Evolutionary conservation across 2,113 vertebrate genomes (phyloP).

Genomic region (Pyxicephalus adspersus): DNA sequence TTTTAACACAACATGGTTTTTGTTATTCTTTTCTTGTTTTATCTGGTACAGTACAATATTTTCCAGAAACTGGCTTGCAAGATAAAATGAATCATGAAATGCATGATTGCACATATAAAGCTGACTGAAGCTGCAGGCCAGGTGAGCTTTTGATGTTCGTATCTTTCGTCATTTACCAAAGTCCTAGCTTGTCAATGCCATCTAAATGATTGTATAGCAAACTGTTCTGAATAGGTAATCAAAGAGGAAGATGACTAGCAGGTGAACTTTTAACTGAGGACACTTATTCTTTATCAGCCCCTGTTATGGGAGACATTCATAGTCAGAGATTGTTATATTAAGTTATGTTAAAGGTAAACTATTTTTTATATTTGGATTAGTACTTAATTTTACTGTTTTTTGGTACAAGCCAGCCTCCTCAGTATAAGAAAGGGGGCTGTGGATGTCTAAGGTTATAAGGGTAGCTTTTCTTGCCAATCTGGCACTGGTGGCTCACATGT

Average conservation of each 20-base stretch:
- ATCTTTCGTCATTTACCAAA: not conserved
- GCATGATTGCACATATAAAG: constrained; percentile 24
- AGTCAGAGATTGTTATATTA: not conserved
- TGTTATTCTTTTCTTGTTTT: not conserved
- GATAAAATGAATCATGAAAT: constrained; percentile 7
- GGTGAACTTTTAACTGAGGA: constrained; percentile 10
- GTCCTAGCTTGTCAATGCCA: not conserved
- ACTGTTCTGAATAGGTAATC: not conserved
- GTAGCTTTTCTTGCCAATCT: too few species aligned
- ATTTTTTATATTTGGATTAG: too few species aligned
- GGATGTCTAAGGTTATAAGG: too few species aligned
- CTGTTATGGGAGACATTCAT: not conserved
- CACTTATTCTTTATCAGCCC: not conserved
- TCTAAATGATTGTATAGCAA: not conserved
- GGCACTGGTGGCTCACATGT: too few species aligned
- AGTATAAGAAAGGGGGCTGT: too few species aligned
- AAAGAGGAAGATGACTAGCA: not conserved
- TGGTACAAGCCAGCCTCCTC: too few species aligned
- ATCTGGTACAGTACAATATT: not conserved
- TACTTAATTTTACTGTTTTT: too few species aligned
- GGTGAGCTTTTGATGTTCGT: constrained; percentile 31
- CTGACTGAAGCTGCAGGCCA: not conserved
- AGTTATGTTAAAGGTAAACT: too few species aligned
- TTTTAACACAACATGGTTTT: not conserved
- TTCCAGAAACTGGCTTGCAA: not conserved